phyloP scores from a whole-genome alignment of 2,113 vertebrate genomes.

The Naja naja region DNA sequence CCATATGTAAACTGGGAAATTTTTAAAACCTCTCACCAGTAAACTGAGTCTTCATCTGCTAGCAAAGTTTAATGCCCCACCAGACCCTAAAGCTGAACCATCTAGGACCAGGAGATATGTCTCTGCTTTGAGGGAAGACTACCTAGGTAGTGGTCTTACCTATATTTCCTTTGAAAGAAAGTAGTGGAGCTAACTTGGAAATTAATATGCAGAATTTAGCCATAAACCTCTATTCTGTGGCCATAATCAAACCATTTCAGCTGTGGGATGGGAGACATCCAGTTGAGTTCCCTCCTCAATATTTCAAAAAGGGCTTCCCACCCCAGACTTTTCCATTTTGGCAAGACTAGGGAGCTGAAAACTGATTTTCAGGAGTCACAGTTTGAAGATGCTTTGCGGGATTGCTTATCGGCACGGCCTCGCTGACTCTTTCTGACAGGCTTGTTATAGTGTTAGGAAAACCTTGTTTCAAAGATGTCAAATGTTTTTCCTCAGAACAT shows the following conservation, averaged over 20 bases:
- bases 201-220: not conserved
- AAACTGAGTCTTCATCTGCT: not conserved
- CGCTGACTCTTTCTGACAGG: not conserved
- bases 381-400: not conserved
- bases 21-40: not conserved
- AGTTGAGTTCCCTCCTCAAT: not conserved
- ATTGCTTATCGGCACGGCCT: not conserved
- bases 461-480: not conserved
- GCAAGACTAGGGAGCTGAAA: not conserved
- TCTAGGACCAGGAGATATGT: not conserved
- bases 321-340: not conserved
- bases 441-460: not conserved
- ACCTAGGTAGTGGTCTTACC: not conserved
- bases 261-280: accelerated
- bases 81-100: not conserved
- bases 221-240: not conserved
- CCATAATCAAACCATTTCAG: not conserved
- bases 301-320: not conserved
- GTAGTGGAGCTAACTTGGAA: not conserved
- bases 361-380: not conserved
- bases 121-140: not conserved
- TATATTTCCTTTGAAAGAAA: not conserved
- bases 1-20: not conserved
- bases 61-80: not conserved
- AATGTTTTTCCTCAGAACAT: not conserved